Evolutionary conservation across 2,888 invertebrate genomes (phyloP), one percentile per base, ranked within the genome.

Genomic region (Meiosimyza platycephala): DNA sequence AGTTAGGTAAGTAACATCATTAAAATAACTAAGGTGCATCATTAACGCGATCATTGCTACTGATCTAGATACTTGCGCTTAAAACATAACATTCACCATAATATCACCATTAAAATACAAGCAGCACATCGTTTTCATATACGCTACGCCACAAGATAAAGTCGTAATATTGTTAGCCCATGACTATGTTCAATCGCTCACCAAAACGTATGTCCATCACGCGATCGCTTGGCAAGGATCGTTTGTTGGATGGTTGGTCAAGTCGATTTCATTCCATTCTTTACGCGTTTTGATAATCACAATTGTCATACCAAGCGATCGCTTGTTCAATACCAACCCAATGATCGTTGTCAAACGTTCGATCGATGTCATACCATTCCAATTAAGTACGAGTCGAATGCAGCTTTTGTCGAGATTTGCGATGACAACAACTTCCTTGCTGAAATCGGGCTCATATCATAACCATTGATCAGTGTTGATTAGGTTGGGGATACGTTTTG

Each of bases 401-500:
- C 15, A 28, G 48, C 18, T 15, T 50, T 64, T 51, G 64, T 22
- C 51, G 50, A 51, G 50, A 40, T 60, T 13, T 16, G 11, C 40
- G 48, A 22, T 51, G 50, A 50, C 22, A 16, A 22, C 22, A 18
- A 13, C 51, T 64, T 47, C 48, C 48, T 16, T 40, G 40, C 50
- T 15, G 51, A 33, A 54, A 16, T 50, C 71, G 52, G 6, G 50
- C 64, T 55, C 65, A 55, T 72, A 72, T 72, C 59, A 48, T 22
- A 67, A 67, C n/a, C 55, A 48, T 54, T 47, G 72, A 72, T 72
- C 72, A 66, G 72, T 72, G 72, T 72, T 72, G 72, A 72, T 72
- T 72, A 66, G 51, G 72, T 51, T 48, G 28, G 28, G 50, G 16
- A 54, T 22, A 33, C 66, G 40, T 52, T 54, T 54, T n/a, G 18